Conservation (phyloP, 2,888 invertebrate species). For the Labia minor region DNA sequence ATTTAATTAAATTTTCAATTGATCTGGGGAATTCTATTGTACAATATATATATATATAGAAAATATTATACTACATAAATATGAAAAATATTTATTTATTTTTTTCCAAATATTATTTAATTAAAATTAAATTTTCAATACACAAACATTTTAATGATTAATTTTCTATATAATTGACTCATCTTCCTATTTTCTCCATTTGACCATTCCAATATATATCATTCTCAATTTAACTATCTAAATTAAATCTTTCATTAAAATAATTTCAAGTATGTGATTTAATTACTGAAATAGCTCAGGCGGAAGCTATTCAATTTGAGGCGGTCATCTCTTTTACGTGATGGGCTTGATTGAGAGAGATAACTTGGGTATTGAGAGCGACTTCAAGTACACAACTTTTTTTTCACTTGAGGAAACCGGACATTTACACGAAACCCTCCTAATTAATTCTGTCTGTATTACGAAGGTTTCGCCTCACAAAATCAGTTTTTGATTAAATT, state of each 20-base stretch:
- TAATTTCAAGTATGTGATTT: slow-evolving; percentile 3
- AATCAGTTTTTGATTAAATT: background rate
- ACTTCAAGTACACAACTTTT: background rate
- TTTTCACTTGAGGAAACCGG: background rate
- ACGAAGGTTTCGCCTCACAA: background rate
- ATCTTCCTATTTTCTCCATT: background rate
- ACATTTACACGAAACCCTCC: background rate
- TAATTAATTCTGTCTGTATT: background rate
- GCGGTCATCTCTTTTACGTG: background rate
- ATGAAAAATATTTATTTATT: too few relatives aligned
- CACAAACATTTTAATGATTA: background rate
- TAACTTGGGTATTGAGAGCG: background rate
- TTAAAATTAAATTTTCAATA: background rate
- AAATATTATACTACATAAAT: too few relatives aligned
- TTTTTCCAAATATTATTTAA: background rate
- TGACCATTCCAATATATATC: background rate
- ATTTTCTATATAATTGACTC: background rate
- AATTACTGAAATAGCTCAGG: background rate
- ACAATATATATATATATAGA: too few relatives aligned
- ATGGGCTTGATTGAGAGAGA: background rate
- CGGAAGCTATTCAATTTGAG: background rate
- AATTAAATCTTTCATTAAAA: slow-evolving; percentile 13
- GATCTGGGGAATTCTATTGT: too few relatives aligned
- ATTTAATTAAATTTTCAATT: too few relatives aligned
- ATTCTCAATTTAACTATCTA: background rate